Evolutionary conservation across 1,140 invertebrate species (phyloP), one percentile per base, ranked within the genome.

Genomic region (Drosophila bocki): DNA sequence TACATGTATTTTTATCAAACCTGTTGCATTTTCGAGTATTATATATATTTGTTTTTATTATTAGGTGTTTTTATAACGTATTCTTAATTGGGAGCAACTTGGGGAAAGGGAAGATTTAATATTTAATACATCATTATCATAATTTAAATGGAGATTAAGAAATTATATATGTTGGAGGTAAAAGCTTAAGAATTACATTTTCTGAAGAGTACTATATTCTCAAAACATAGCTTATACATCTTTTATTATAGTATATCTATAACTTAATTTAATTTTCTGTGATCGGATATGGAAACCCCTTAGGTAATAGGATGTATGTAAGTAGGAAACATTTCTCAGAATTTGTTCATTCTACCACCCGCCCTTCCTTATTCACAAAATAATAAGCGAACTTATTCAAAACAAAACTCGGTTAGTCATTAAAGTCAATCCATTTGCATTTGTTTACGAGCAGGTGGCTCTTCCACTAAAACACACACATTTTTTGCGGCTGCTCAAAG

Each of bases 361-460:
- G 17, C 45, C 37, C 62, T 22, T 37, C 7, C 32, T 54, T 15
- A 15, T 54, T 17, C 13, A 3, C 48, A 4, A 47, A 11, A 22
- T 50, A 37, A 11, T n/a, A 39, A 8, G 1, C 19, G 0, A 37
- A 33, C 19, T 26, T 37, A 35, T 54, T 70, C 33, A 15, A 22
- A 41, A 32, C 15, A 6, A 29, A 68, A 35, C 39, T 42, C 29
- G 9, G 37, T 7, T 33, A 35, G 69, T 59, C 67, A 50, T 72
- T 59, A 48, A 37, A 72, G 67, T 71, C 45, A 72, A 44, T 44
- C 19, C 32, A 59, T 72, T 72, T 74, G 68, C 68, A 72, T 74
- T 72, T 41, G 44, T 51, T 72, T 72, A 72, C 53, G 67, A 57
- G 51, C 11, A 7, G 13, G 42, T 19, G 17, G 33, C 44, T 68